A percentile compares a stretch with the other conserved stretches of the same genome.
These are phyloP conservation scores for Tortrix viridana DNA, from an alignment of 2,888 invertebrate species.

Conservation along the genomic window DNA sequence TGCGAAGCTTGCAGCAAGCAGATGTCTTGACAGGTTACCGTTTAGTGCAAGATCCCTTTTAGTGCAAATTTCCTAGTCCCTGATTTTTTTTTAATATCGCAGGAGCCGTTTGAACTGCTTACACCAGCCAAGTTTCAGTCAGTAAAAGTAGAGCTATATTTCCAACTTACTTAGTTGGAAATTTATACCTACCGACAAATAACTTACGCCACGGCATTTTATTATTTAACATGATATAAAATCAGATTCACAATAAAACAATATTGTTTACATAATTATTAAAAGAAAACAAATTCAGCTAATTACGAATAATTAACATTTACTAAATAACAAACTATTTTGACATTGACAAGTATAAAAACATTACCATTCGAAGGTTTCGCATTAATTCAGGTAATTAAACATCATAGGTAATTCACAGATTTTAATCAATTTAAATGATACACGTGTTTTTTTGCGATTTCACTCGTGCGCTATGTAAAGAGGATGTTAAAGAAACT, in stretches of 20 bases:
- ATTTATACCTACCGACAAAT: no score
- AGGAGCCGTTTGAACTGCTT: no score
- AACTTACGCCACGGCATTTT: no score
- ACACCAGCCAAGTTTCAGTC: no score
- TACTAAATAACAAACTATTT: constrained; percentile 13
- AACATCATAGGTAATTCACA: constrained; percentile 21
- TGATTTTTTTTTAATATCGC: no score
- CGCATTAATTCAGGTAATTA: constrained; percentile 21
- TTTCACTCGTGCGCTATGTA: no score
- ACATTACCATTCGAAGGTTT: constrained; percentile 17
- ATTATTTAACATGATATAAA: not conserved
- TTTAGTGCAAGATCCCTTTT: not conserved
- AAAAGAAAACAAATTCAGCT: constrained; percentile 6
- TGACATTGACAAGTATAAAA: constrained; percentile 28
- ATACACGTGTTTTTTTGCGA: no score
- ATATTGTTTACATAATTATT: constrained; percentile 6
- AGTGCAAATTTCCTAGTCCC: no score
- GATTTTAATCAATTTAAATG: constrained; percentile 20
- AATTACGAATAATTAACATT: constrained; percentile 20
- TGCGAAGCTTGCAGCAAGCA: constrained; percentile 20
- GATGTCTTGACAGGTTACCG: constrained; percentile 9
- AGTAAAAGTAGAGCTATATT: no score
- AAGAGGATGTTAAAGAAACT: no score
- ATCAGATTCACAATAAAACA: not conserved
- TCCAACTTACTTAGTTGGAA: no score